Conservation (phyloP, 2,888 invertebrate species). For the Pocota personata region DNA sequence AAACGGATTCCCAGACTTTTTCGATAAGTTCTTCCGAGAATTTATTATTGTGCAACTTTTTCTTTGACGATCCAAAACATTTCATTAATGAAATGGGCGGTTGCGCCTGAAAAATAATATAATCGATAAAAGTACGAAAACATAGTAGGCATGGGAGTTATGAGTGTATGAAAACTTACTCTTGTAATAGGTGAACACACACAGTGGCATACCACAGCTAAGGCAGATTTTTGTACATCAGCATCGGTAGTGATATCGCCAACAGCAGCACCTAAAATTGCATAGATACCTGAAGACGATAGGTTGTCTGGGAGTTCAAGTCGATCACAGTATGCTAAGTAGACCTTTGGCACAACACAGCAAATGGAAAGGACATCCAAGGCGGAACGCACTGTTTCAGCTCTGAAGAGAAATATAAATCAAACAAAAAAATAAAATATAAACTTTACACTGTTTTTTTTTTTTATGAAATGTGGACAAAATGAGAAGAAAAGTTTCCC, state of each 20-base stretch:
- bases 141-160: background rate
- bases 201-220: slow-evolving; percentile 95
- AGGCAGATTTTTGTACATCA: slow-evolving; percentile 95
- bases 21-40: slow-evolving; percentile 93
- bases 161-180: slow-evolving; percentile 83
- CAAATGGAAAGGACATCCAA: slow-evolving; percentile 95
- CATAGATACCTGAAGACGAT: slow-evolving; percentile 90
- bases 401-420: slow-evolving; percentile 83
- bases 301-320: slow-evolving; percentile 91
- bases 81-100: slow-evolving; percentile 76
- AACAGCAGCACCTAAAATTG: slow-evolving; percentile 93
- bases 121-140: background rate
- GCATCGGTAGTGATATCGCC: slow-evolving; percentile 95
- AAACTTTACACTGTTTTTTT: too few relatives aligned
- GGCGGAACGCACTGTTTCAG: slow-evolving; percentile 92
- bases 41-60: slow-evolving; percentile 85
- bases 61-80: slow-evolving; percentile 77
- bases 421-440: slow-evolving; percentile 48
- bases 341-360: slow-evolving; percentile 93
- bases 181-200: slow-evolving; percentile 95
- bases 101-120: slow-evolving; percentile 75
- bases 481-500: too few relatives aligned
- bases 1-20: slow-evolving; percentile 96
- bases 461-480: too few relatives aligned
- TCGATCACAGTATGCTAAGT: slow-evolving; percentile 88